These are phyloP conservation scores for Nicator chloris DNA, from an alignment of 2,113 vertebrate genomes.

Conservation along the genomic window DNA sequence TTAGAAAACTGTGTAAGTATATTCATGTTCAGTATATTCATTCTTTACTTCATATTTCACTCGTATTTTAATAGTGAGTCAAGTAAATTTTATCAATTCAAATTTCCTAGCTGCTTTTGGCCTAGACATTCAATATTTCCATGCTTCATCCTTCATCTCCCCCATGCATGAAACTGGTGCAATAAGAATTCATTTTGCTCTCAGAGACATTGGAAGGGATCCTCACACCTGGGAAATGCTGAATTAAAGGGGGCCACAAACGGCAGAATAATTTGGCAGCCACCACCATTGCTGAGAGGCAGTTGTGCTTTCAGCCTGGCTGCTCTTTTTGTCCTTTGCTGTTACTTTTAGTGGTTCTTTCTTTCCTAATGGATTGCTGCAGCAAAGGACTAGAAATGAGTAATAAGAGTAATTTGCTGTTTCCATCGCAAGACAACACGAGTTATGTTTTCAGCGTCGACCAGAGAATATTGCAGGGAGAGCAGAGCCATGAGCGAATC, in stretches of 20 bases:
- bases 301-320: neutral
- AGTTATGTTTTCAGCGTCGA: neutral
- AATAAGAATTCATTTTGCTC: neutral
- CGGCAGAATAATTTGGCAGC: neutral
- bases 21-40: neutral
- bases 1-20: neutral
- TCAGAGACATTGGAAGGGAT: neutral
- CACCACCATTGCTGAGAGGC: neutral
- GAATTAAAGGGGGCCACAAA: neutral
- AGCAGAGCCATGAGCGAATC: neutral
- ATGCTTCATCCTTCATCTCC: neutral
- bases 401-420: slow-evolving; percentile 47
- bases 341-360: slow-evolving; percentile 7
- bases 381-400: slow-evolving; percentile 23
- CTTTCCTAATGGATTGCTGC: slow-evolving; percentile 10
- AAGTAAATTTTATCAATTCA: neutral
- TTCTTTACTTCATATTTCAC: neutral
- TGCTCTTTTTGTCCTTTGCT: slow-evolving; percentile 2
- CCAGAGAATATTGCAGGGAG: neutral
- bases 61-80: neutral
- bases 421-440: neutral
- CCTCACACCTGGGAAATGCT: neutral
- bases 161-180: neutral
- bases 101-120: neutral
- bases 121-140: neutral